Conservation (phyloP, 2,113 vertebrate species). For the Ciconia stormi region DNA sequence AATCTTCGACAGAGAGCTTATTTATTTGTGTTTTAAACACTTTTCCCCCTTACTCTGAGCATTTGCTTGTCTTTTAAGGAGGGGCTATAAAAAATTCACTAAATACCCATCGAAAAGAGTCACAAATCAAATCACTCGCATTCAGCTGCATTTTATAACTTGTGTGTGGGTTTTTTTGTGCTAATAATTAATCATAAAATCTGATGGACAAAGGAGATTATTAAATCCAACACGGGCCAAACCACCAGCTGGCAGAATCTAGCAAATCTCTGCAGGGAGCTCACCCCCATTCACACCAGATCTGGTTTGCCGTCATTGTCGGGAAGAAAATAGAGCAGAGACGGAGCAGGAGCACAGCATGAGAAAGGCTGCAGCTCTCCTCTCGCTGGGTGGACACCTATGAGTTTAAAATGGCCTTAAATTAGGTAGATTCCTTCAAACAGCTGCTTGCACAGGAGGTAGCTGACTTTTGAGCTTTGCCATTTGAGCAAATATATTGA, state of each 20-base stretch:
- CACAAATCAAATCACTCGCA: not conserved
- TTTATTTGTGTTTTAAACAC: not conserved
- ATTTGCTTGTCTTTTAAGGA: not conserved
- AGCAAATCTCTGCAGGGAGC: not conserved
- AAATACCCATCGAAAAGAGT: not conserved
- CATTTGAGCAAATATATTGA: not conserved
- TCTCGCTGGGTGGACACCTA: not conserved
- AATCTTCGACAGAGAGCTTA: not conserved
- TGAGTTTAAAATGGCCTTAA: not conserved
- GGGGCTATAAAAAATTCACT: not conserved
- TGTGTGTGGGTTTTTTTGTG: rapidly evolving
- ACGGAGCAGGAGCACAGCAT: not conserved
- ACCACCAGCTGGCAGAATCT: not conserved
- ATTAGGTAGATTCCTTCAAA: not conserved
- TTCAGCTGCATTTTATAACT: not conserved
- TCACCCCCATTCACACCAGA: not conserved
- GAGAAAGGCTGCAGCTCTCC: not conserved
- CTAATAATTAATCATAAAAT: not conserved
- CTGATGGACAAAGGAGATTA: not conserved
- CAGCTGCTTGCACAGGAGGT: not conserved
- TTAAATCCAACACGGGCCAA: not conserved
- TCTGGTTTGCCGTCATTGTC: rapidly evolving
- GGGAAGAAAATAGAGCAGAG: not conserved
- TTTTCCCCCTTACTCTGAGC: not conserved
- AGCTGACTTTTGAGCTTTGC: not conserved